A percentile compares a stretch with the other conserved stretches of the same genome.
phyloP scores from a whole-genome alignment of 2,113 vertebrate species.

The Larimichthys crocea region DNA sequence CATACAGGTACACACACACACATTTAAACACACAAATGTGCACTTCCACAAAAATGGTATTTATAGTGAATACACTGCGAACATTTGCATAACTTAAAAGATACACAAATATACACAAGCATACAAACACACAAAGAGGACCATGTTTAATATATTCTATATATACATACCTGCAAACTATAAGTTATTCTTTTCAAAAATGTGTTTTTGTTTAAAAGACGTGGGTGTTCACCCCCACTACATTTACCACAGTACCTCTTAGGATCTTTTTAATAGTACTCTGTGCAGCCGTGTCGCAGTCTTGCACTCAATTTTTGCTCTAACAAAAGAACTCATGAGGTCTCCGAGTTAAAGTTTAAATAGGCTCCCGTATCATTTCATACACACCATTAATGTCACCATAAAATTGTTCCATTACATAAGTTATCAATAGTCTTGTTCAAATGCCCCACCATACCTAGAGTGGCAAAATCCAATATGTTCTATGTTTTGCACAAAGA shows the following conservation, averaged over 20 bases:
- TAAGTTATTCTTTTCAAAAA: slow-evolving; percentile 11
- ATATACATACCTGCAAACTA: neutral
- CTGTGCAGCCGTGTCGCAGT: neutral
- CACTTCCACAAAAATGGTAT: neutral
- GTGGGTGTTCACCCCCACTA: neutral
- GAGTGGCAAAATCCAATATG: slow-evolving; percentile 55
- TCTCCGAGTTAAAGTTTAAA: slow-evolving; percentile 40
- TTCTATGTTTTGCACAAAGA: slow-evolving; percentile 72
- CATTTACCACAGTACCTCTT: neutral
- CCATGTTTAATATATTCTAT: neutral
- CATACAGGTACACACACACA: slow-evolving; percentile 11
- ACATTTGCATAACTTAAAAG: neutral
- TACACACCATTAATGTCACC: slow-evolving; percentile 29
- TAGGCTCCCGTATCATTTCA: slow-evolving; percentile 41
- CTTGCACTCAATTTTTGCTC: slow-evolving; percentile 1
- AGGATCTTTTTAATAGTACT: slow-evolving; percentile 2
- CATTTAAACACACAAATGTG: slow-evolving; percentile 11
- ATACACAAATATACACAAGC: neutral
- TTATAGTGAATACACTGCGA: neutral
- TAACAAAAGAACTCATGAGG: slow-evolving; percentile 14
- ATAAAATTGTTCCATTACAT: slow-evolving; percentile 32
- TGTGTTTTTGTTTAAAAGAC: neutral
- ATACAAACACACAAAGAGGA: neutral
- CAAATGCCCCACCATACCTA: slow-evolving; percentile 42
- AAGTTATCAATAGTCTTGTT: slow-evolving; percentile 54